Evolutionary conservation across 1,140 invertebrate species (phyloP), one percentile per base, ranked within the genome.

Genomic region (Gonioctena quinquepunctata): DNA sequence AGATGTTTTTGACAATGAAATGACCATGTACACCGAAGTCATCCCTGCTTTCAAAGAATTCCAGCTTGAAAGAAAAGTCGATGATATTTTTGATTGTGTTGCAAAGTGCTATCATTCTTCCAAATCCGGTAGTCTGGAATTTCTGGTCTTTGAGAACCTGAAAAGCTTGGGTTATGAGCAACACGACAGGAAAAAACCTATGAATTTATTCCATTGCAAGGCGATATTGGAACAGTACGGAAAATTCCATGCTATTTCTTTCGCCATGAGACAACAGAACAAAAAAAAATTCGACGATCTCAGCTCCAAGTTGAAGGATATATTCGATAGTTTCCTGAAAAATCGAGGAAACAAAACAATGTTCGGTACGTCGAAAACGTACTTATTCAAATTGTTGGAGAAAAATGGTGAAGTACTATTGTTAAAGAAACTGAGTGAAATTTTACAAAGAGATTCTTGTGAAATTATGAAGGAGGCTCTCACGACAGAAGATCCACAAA

Each of bases 141-240:
- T 84, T 21, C 81, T 88, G 7, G 75, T 88, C 23, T 76, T 89
- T 63, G 84, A 88, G 76, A 87, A 90, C 78, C 72, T 90, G 13
- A 76, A 80, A 54, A 42, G 70, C 2, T 28, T 69, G 8, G 83
- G 84, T 0, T 89, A 82, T 72, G 48, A 56, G 3, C 78, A 89
- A 69, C 75, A 82, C 33, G 80, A 88, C 71, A 81, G 86, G 48
- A 79, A 83, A 8, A 68, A 76, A 7, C 75, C 83, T 4, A 68
- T 89, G 2, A 77, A 83, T 13, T 65, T 81, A 7, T 79, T 84
- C 0, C 84, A 87, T 69, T 76, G 85, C 6, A 78, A 71, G 16
- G 42, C 85, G 2, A 79, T 86, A 1, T 79, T 89, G 23, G 77
- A 83, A 61, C 82, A 80, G 18, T 83, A 88, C 70, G 88, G 82